Evolutionary conservation across 2,797 vertebrate species (phyloP).

Genomic region (Ctenosaura bakeri): DNA sequence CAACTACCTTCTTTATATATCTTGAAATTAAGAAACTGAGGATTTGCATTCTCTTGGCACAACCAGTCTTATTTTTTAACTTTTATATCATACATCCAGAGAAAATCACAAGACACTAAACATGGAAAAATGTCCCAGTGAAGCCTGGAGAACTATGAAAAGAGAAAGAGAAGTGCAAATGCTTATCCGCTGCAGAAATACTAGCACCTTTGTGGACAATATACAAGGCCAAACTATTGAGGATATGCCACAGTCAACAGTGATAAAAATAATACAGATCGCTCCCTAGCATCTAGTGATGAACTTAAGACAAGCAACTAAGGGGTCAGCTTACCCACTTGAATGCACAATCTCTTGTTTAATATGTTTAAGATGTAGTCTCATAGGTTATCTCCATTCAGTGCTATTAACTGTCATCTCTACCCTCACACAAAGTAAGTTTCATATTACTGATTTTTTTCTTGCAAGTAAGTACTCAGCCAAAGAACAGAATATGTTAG

Average conservation of each 20-base stretch:
- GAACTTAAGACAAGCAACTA: not conserved
- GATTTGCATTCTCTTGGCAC: not conserved
- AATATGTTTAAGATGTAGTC: not conserved
- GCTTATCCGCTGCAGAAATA: not conserved
- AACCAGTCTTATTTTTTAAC: not conserved
- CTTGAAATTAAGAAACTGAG: not conserved
- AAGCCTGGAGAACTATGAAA: not conserved
- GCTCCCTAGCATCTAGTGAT: not conserved
- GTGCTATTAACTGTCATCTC: not conserved
- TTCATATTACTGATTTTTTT: not conserved
- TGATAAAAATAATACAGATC: not conserved
- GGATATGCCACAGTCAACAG: not conserved
- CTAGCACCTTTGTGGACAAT: not conserved
- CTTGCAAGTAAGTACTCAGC: not conserved
- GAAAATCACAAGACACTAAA: not conserved
- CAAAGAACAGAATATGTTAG: not conserved
- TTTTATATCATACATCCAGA: not conserved
- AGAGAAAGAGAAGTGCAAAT: not conserved
- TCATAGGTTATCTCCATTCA: not conserved
- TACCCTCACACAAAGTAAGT: not conserved
- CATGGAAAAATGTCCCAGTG: not conserved
- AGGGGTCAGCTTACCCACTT: not conserved
- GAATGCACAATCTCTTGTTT: not conserved
- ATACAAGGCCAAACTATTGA: not conserved
- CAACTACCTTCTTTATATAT: too few relatives aligned